These are phyloP conservation scores for Drosophila pullipes DNA, from an alignment of 2,888 invertebrate species.

Conservation along the genomic window DNA sequence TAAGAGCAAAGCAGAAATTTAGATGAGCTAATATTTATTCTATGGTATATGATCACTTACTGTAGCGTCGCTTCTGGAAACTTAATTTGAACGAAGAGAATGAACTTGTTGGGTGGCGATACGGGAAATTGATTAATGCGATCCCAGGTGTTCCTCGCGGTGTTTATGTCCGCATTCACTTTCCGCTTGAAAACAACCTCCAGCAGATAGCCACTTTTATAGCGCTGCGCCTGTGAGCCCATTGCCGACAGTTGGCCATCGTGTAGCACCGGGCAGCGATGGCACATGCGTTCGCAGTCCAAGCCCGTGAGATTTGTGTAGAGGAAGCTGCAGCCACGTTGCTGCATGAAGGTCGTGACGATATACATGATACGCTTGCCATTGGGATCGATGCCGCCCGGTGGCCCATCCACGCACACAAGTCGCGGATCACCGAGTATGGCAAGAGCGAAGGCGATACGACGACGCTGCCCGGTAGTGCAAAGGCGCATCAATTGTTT, in stretches of 20 bases:
- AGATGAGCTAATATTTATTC: neutral
- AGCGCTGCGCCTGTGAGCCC: conserved; percentile 21
- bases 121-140: conserved; percentile 56
- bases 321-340: conserved; percentile 55
- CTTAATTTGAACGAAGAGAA: conserved; percentile 61
- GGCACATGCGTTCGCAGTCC: conserved; percentile 59
- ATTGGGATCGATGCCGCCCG: conserved; percentile 57
- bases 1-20: conserved; percentile 3
- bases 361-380: conserved; percentile 51
- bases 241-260: conserved; percentile 56
- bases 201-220: conserved; percentile 53
- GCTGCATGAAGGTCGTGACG: conserved; percentile 83
- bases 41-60: conserved; percentile 37
- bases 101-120: conserved; percentile 57
- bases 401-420: conserved; percentile 60
- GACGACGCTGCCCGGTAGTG: conserved; percentile 56
- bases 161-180: conserved; percentile 44
- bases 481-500: conserved; percentile 30
- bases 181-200: conserved; percentile 65
- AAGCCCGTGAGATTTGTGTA: conserved; percentile 86
- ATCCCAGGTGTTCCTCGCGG: conserved; percentile 52
- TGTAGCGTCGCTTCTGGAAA: conserved; percentile 55
- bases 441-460: conserved; percentile 59
- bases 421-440: conserved; percentile 58
- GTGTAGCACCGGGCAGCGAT: conserved; percentile 38